phyloP scores from a whole-genome alignment of 2,113 vertebrate genomes.

The Vulpes lagopus region DNA sequence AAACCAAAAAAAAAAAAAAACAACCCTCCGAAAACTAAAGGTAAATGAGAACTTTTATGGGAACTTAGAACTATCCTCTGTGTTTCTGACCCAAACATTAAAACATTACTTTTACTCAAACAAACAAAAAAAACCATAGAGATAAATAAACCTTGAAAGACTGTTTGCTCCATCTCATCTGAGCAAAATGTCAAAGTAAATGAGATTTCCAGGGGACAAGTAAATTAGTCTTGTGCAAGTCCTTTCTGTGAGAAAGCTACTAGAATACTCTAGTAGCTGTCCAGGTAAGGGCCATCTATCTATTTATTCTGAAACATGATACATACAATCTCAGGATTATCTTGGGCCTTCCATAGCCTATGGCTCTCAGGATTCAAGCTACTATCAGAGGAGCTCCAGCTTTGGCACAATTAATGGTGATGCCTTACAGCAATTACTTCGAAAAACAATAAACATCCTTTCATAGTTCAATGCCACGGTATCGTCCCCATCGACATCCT shows the following conservation, averaged over 20 bases:
- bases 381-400: constrained; percentile 51
- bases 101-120: constrained; percentile 22
- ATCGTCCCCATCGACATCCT: constrained; percentile 76
- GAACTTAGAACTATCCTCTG: constrained; percentile 28
- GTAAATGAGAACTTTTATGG: constrained; percentile 23
- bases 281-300: neutral
- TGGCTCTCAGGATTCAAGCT: constrained; percentile 58
- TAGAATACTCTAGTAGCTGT: neutral
- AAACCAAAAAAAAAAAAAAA: neutral
- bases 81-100: constrained; percentile 17
- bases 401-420: constrained; percentile 72
- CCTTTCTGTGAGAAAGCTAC: neutral
- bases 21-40: neutral
- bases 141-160: constrained; percentile 38
- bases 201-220: constrained; percentile 13
- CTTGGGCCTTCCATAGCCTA: neutral
- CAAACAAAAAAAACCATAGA: neutral
- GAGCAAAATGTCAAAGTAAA: constrained; percentile 63
- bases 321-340: constrained; percentile 46
- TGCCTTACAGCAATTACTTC: constrained; percentile 76
- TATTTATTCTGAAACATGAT: constrained; percentile 53
- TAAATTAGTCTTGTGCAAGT: constrained; percentile 1
- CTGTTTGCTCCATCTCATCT: constrained; percentile 22
- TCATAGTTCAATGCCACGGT: constrained; percentile 74
- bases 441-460: constrained; percentile 79